phyloP scores from a whole-genome alignment of 2,888 invertebrate genomes.

The Tenodera sinensis region DNA sequence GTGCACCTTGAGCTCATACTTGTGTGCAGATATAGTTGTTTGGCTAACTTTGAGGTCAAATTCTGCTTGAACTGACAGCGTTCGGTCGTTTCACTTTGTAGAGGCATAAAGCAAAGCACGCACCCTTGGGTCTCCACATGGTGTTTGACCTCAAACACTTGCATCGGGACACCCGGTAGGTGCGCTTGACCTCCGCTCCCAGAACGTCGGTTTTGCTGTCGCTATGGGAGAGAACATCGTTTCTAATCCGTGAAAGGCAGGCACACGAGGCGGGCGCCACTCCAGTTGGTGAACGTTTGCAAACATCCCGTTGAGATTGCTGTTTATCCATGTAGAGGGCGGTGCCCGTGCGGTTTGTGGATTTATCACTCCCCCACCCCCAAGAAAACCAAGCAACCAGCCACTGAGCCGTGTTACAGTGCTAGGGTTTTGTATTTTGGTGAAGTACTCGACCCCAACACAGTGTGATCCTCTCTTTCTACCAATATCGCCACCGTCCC shows the following conservation, averaged over 20 bases:
- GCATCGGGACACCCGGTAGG: background rate
- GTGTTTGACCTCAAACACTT: too few species aligned
- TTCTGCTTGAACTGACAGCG: too few species aligned
- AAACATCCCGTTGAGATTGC: background rate
- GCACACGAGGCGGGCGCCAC: background rate
- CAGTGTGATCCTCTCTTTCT: background rate
- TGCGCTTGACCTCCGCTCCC: background rate
- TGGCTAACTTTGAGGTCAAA: too few species aligned
- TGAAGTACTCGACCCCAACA: background rate
- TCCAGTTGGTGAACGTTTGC: background rate
- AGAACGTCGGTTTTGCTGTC: background rate
- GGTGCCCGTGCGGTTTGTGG: background rate
- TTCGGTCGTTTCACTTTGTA: too few species aligned
- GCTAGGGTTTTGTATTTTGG: background rate
- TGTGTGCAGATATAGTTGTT: too few species aligned
- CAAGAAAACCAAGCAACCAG: background rate
- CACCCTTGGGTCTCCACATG: too few species aligned
- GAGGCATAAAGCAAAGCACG: too few species aligned
- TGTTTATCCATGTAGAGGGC: background rate
- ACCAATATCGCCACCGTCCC: background rate
- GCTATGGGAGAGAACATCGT: background rate
- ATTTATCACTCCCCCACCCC: background rate
- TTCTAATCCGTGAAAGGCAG: background rate
- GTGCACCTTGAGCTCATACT: too few species aligned
- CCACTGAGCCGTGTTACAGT: background rate